phyloP scores from a whole-genome alignment of 2,888 invertebrate species.

The Calameuta idolon region DNA sequence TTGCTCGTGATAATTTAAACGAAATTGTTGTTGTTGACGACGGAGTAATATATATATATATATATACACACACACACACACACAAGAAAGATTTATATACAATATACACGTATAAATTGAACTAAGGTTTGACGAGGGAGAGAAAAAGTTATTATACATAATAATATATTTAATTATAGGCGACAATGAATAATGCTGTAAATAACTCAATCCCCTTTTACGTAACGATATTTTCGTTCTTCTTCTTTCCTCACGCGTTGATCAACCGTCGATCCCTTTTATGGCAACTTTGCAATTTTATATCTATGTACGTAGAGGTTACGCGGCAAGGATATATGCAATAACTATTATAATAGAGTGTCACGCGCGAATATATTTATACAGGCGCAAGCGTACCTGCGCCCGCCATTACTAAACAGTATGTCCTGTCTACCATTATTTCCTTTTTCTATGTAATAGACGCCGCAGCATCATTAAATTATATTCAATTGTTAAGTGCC shows the following conservation, averaged over 20 bases:
- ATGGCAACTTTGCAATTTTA: conserved; percentile 35
- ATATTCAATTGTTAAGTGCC: conserved; percentile 39
- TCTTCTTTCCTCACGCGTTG: neutral
- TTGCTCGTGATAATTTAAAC: neutral
- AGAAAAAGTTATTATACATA: neutral
- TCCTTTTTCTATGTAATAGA: conserved; percentile 27
- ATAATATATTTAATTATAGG: neutral
- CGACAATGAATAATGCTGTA: conserved; percentile 27
- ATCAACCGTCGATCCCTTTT: conserved; percentile 8
- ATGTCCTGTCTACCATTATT: conserved; percentile 11
- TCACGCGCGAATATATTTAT: neutral
- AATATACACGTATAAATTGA: conserved; percentile 16
- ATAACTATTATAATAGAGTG: neutral
- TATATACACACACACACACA: conserved; percentile 18
- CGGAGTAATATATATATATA: conserved; percentile 29
- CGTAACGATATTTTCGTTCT: conserved; percentile 11
- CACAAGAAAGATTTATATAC: conserved; percentile 15
- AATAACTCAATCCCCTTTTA: conserved; percentile 30
- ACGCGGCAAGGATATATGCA: neutral
- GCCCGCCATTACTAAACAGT: conserved; percentile 15
- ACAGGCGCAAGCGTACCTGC: neutral
- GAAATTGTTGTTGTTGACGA: conserved; percentile 15
- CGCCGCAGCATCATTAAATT: conserved; percentile 40
- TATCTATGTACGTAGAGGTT: conserved; percentile 9
- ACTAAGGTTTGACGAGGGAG: no score